Evolutionary conservation across 2,888 invertebrate species (phyloP).

Genomic region (Polia nebulosa): DNA sequence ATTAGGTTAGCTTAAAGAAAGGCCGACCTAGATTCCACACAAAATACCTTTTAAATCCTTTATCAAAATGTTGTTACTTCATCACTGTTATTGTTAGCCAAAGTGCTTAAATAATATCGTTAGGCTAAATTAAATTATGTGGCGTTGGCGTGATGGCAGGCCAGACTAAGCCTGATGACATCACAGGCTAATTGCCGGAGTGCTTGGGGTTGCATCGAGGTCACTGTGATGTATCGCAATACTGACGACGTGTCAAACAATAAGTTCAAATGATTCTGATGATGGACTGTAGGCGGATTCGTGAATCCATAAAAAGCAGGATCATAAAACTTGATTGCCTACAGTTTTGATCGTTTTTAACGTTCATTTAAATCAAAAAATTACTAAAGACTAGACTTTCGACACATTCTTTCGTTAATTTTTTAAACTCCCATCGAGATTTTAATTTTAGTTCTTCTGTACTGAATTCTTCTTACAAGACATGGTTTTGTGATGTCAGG

Average conservation of each 20-base stretch:
- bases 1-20: background rate
- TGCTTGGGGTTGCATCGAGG: slow-evolving; percentile 33
- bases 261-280: slow-evolving; percentile 5
- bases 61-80: slow-evolving; percentile 3
- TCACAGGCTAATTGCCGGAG: slow-evolving; percentile 47
- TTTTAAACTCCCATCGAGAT: slow-evolving; percentile 6
- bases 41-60: slow-evolving; percentile 3
- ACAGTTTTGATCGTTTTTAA: slow-evolving; percentile 5
- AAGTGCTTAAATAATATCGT: slow-evolving; percentile 4
- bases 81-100: slow-evolving; percentile 10
- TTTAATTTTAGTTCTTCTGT: background rate
- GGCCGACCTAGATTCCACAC: background rate
- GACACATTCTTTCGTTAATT: slow-evolving; percentile 1
- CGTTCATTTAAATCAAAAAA: slow-evolving; percentile 14
- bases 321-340: slow-evolving; percentile 13
- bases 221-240: slow-evolving; percentile 30
- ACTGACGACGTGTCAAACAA: slow-evolving; percentile 15
- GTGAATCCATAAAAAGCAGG: slow-evolving; percentile 1
- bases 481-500: background rate
- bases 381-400: background rate
- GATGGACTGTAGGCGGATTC: background rate
- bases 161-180: slow-evolving; percentile 37
- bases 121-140: slow-evolving; percentile 13
- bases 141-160: slow-evolving; percentile 4
- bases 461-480: background rate